Percentiles rank a stretch among this genome's conserved stretches.
Conservation (phyloP, 2,797 vertebrate genomes). For the Lindbergichthys nudifrons region DNA sequence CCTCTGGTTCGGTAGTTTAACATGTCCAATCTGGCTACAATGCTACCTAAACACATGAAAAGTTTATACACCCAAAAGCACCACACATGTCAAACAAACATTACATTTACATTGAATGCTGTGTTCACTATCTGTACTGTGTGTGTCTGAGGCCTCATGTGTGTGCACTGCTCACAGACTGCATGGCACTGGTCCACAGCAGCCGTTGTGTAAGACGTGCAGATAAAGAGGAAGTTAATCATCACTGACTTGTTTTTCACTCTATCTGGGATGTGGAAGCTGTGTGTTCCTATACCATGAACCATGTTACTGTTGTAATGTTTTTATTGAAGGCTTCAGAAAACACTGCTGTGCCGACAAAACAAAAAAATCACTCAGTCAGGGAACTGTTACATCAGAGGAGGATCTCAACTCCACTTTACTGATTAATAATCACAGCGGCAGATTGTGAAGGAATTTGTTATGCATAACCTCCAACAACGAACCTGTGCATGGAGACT, state of each 20-base stretch:
- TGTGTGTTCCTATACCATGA: background rate
- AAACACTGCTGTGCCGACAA: background rate
- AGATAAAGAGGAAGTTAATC: conserved; percentile 58
- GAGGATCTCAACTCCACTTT: background rate
- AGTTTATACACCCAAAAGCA: too few species aligned
- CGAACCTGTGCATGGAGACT: background rate
- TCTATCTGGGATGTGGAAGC: background rate
- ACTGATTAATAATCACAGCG: background rate
- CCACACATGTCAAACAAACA: too few species aligned
- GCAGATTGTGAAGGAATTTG: conserved; percentile 1
- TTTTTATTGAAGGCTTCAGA: background rate
- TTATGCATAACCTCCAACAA: background rate
- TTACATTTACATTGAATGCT: background rate
- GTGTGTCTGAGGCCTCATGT: conserved; percentile 8
- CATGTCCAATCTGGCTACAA: too few species aligned
- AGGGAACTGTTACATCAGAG: background rate
- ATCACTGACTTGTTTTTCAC: conserved; percentile 67
- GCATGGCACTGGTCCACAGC: background rate
- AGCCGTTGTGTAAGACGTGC: conserved; percentile 45
- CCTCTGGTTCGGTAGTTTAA: too few species aligned
- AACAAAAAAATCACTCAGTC: background rate
- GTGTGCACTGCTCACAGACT: background rate
- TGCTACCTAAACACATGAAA: too few species aligned
- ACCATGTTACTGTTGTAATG: background rate
- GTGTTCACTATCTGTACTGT: background rate